Evolutionary conservation across 2,888 invertebrate species (phyloP), one percentile per base, ranked within the genome.

Genomic region (Xylota segnis): DNA sequence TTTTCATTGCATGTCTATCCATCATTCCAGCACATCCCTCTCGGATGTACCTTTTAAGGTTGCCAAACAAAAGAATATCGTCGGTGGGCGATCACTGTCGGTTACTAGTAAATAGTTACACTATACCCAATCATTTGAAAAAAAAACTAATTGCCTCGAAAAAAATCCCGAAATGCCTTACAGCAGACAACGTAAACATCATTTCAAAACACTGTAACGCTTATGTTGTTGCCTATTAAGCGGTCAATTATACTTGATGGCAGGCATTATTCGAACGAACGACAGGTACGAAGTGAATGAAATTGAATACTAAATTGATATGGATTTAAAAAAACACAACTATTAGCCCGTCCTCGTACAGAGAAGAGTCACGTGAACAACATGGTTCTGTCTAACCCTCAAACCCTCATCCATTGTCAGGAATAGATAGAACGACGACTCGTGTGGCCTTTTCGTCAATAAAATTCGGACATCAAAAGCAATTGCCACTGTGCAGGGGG

Each of bases 311-410:
- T n/a, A 40, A 40, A 40, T 40, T 37, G 37, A 4, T 37, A 37
- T 9, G 10, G 10, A 37, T 3, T 37, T 0, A 10, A 10, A 4
- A 10, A 4, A 37, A 37, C 12, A 10, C 6, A 37, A 10, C 23
- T 10, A 32, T 23, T 23, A 23, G 2, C 10, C 37, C 37, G 2
- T 37, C 10, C 2, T 37, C 37, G 10, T 37, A 37, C 10, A 14
- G 5, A 43, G n/a, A n/a, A 43, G n/a, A n/a, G 40, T 43, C 40
- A 43, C 40, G 40, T 43, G 40, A 43, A 43, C 40, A 43, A 37
- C 10, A 37, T 9, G 10, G 37, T 6, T 10, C 1, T 3, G 10
- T 10, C 9, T 9, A 37, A 10, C 10, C 32, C 7, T 32, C 32
- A 10, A 4, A 37, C 37, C 10, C 0, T 37, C 10, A 10, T 1